phyloP scores from a whole-genome alignment of 30 jellyfish, hydroid and myxozoan genomes.

The Pseudorhiza aurosa region DNA sequence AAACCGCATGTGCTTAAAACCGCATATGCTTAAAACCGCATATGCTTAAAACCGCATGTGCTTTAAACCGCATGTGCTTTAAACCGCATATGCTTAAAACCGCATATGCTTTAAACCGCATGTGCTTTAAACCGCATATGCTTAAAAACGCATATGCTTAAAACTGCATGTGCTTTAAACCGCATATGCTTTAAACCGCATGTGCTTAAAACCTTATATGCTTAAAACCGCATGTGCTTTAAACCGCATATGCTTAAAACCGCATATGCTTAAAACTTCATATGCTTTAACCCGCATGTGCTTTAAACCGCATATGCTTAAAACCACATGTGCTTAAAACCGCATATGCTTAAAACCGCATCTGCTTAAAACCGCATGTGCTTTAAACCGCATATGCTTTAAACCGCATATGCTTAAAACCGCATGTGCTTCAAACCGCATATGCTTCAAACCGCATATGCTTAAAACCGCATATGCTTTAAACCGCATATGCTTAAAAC shows the following conservation, averaged over 20 bases:
- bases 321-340: neutral
- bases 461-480: neutral
- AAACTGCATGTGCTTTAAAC: no score
- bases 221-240: neutral
- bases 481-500: neutral
- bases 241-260: neutral
- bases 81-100: neutral
- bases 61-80: neutral
- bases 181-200: neutral
- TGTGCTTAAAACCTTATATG: neutral
- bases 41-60: neutral
- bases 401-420: neutral
- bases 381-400: no score
- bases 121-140: neutral
- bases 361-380: no score
- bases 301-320: neutral
- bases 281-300: no score
- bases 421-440: neutral
- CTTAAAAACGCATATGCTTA: neutral
- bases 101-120: neutral
- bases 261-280: neutral
- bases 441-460: neutral
- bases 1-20: no score
- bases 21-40: neutral
- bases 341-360: neutral